phyloP scores from a whole-genome alignment of 2,113 vertebrate genomes.

The Apteryx owenii region DNA sequence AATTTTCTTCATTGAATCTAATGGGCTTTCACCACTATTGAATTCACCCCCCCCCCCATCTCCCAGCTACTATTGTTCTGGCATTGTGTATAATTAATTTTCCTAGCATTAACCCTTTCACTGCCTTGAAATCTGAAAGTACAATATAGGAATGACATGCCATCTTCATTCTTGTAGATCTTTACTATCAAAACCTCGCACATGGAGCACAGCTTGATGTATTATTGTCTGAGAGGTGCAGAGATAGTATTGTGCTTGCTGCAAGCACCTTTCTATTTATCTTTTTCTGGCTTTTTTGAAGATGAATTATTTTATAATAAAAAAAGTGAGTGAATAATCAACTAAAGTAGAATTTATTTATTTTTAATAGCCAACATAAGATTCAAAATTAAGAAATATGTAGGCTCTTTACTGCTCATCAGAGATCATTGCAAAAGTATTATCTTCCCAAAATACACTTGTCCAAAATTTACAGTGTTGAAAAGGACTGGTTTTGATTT shows the following conservation, averaged over 20 bases:
- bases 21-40: neutral
- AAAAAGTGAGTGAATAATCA: neutral
- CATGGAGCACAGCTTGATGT: neutral
- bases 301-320: neutral
- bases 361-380: neutral
- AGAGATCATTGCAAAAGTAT: neutral
- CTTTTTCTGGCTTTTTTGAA: neutral
- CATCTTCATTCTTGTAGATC: neutral
- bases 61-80: conserved; percentile 31
- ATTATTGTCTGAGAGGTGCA: neutral
- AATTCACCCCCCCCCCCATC: neutral
- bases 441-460: neutral
- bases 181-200: neutral
- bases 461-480: neutral
- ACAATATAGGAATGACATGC: neutral
- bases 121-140: neutral
- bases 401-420: neutral
- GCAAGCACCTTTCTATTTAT: neutral
- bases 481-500: neutral
- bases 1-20: neutral
- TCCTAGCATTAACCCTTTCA: conserved; percentile 32
- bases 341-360: neutral
- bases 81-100: conserved; percentile 31
- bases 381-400: neutral
- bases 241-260: neutral